Evolutionary conservation across 1,140 invertebrate species (phyloP).

Genomic region (Eulimnadia texana): DNA sequence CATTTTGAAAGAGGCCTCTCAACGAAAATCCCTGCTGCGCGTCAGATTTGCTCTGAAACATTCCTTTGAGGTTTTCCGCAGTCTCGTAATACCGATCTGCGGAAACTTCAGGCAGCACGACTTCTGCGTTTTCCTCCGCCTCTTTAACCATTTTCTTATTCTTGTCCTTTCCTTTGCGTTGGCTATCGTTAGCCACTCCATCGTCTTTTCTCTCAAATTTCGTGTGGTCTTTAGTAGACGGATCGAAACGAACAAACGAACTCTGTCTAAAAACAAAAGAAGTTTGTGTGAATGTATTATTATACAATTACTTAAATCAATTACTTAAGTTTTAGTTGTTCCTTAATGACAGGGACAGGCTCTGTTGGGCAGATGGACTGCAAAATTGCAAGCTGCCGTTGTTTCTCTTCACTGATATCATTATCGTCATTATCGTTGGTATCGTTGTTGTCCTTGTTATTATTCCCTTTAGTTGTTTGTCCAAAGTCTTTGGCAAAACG

Average conservation of each 20-base stretch:
- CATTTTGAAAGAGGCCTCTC: neutral
- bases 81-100: neutral
- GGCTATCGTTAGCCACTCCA: neutral
- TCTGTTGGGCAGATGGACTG: neutral
- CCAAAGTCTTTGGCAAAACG: neutral
- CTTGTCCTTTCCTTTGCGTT: neutral
- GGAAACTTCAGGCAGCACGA: neutral
- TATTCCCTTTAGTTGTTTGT: neutral
- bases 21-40: neutral
- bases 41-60: neutral
- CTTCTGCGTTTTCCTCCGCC: neutral
- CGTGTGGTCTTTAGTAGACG: neutral
- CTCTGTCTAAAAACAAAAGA: neutral
- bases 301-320: neutral
- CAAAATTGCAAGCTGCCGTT: neutral
- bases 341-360: neutral
- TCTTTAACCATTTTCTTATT: neutral
- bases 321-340: neutral
- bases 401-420: conserved; percentile 5
- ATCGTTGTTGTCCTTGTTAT: too few species aligned
- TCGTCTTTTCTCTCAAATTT: neutral
- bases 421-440: too few species aligned
- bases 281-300: neutral
- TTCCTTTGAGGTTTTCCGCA: neutral
- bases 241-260: conserved; percentile 4